phyloP scores from a whole-genome alignment of 2,113 vertebrate genomes.

The Astur gentilis region DNA sequence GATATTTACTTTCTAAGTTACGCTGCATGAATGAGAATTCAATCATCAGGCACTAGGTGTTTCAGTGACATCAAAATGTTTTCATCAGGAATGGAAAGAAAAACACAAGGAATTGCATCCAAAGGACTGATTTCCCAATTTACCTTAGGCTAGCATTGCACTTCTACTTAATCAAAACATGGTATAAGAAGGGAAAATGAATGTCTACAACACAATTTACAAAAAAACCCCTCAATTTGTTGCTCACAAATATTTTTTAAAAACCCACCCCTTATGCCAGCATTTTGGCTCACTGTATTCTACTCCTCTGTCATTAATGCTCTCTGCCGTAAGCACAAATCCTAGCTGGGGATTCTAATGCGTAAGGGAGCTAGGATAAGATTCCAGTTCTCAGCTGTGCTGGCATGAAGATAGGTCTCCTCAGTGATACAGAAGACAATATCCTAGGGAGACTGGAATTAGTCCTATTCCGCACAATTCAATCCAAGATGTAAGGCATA shows the following conservation, averaged over 20 bases:
- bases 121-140: slow-evolving; percentile 50
- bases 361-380: slow-evolving; percentile 46
- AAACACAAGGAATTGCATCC: slow-evolving; percentile 17
- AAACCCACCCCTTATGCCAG: slow-evolving; percentile 56
- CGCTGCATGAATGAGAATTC: neutral
- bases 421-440: slow-evolving; percentile 75
- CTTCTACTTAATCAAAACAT: slow-evolving; percentile 57
- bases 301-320: slow-evolving; percentile 61
- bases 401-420: slow-evolving; percentile 71
- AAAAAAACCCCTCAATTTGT: slow-evolving; percentile 52
- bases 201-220: slow-evolving; percentile 52
- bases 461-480: slow-evolving; percentile 71
- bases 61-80: neutral
- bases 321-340: slow-evolving; percentile 69
- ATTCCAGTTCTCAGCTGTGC: slow-evolving; percentile 75
- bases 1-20: neutral
- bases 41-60: neutral
- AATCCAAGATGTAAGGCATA: slow-evolving; percentile 70
- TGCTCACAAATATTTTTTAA: slow-evolving; percentile 65
- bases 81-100: neutral
- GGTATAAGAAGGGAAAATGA: slow-evolving; percentile 40
- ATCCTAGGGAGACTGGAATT: slow-evolving; percentile 80
- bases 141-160: slow-evolving; percentile 38
- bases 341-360: slow-evolving; percentile 66
- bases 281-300: slow-evolving; percentile 52